Percentiles rank a stretch among this genome's conserved stretches.
These are phyloP conservation scores for Xenopus borealis DNA, from an alignment of 2,113 vertebrate genomes.

Conservation along the genomic window DNA sequence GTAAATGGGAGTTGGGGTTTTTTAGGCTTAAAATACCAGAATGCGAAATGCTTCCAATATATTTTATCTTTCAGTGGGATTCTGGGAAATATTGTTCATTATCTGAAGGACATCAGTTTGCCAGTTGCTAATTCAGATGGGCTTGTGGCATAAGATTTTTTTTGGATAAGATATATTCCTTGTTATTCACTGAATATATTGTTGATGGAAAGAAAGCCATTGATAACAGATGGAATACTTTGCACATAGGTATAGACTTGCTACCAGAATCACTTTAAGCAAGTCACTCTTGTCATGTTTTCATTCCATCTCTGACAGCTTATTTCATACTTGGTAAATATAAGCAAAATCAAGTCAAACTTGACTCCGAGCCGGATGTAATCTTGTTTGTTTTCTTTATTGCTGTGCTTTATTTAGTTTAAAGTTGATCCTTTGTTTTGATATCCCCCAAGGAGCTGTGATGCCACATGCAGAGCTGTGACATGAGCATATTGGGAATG, in stretches of 20 bases:
- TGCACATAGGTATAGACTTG: background rate
- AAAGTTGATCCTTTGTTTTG: conserved; percentile 34
- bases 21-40: too few relatives aligned
- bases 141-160: too few relatives aligned
- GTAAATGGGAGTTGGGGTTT: too few relatives aligned
- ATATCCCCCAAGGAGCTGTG: conserved; percentile 19
- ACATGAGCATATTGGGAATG: conserved; percentile 30
- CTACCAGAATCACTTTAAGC: background rate
- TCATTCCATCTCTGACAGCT: conserved; percentile 25
- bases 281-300: conserved; percentile 15
- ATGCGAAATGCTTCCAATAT: too few relatives aligned
- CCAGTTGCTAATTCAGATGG: too few relatives aligned
- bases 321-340: conserved; percentile 33
- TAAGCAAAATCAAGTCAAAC: conserved; percentile 23
- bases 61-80: too few relatives aligned
- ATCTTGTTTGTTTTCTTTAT: conserved; percentile 19
- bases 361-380: conserved; percentile 10
- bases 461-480: conserved; percentile 22
- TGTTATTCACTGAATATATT: too few relatives aligned
- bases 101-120: too few relatives aligned
- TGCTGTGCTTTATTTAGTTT: conserved; percentile 21
- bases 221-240: too few relatives aligned
- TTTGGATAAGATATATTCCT: too few relatives aligned
- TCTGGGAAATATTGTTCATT: too few relatives aligned
- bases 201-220: too few relatives aligned